Evolutionary conservation across 1,140 invertebrate genomes (phyloP).

Genomic region (Drosophila carrolli): DNA sequence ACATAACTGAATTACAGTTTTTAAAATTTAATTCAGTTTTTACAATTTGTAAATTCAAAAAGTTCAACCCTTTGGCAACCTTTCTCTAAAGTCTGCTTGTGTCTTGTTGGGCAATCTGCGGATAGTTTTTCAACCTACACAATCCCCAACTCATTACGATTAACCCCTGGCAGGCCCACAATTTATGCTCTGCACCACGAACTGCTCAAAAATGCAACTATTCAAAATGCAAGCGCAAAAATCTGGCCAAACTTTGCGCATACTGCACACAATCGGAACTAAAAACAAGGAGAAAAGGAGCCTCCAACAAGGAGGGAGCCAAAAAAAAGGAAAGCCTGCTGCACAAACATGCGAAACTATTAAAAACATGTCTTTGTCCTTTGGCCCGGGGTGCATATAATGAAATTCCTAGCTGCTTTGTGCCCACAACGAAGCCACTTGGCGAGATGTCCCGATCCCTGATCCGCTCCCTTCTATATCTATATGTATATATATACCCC

Average conservation of each 20-base stretch:
- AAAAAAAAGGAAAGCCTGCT: slow-evolving; percentile 44
- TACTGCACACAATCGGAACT: slow-evolving; percentile 22
- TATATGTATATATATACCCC: not conserved
- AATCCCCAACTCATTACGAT: slow-evolving; percentile 20
- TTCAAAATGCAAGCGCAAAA: slow-evolving; percentile 62
- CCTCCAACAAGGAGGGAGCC: slow-evolving; percentile 3
- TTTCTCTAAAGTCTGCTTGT: not conserved
- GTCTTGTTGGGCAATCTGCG: too few relatives aligned
- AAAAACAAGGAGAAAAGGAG: slow-evolving; percentile 11
- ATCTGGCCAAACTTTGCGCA: slow-evolving; percentile 62
- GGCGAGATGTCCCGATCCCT: slow-evolving; percentile 23
- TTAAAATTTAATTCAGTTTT: too few relatives aligned
- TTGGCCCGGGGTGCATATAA: slow-evolving; percentile 75
- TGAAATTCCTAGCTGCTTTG: slow-evolving; percentile 71
- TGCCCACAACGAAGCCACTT: slow-evolving; percentile 48
- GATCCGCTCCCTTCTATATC: not conserved
- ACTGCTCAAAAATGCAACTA: slow-evolving; percentile 64
- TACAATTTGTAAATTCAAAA: too few relatives aligned
- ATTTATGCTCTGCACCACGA: slow-evolving; percentile 35
- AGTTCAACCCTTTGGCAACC: too few relatives aligned
- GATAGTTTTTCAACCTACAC: slow-evolving; percentile 7
- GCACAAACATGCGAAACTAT: slow-evolving; percentile 77
- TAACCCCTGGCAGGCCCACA: slow-evolving; percentile 1
- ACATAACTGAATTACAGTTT: too few relatives aligned
- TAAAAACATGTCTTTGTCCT: slow-evolving; percentile 82